These are phyloP conservation scores for Stenoptilia bipunctidactyla DNA, from an alignment of 2,888 invertebrate genomes.

Conservation along the genomic window DNA sequence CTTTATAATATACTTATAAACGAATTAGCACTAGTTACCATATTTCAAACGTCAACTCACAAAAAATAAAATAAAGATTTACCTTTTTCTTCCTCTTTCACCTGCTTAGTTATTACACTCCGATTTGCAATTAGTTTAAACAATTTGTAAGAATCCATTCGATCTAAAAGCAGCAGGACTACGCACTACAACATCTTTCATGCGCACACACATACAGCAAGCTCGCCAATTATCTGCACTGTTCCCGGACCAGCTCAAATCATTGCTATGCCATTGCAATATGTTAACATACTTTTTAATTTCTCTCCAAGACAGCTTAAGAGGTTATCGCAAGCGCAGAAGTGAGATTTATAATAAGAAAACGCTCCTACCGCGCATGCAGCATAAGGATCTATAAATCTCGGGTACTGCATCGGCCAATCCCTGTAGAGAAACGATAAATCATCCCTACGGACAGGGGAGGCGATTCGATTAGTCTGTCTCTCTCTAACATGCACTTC, in stretches of 20 bases:
- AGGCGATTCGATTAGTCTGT: constrained; percentile 46
- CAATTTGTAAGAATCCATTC: too few relatives aligned
- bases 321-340: constrained; percentile 60
- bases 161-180: too few relatives aligned
- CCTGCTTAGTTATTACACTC: too few relatives aligned
- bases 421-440: constrained; percentile 69
- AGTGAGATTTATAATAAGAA: constrained; percentile 70
- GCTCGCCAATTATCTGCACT: constrained; percentile 45
- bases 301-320: constrained; percentile 49
- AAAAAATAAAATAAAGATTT: too few relatives aligned
- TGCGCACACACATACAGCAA: constrained; percentile 39
- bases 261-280: constrained; percentile 38
- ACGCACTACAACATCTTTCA: constrained; percentile 22
- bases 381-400: constrained; percentile 66
- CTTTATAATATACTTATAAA: too few relatives aligned
- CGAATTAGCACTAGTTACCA: too few relatives aligned
- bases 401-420: constrained; percentile 67
- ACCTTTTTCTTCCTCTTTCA: too few relatives aligned
- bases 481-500: constrained; percentile 42
- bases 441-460: constrained; percentile 61
- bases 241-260: constrained; percentile 25
- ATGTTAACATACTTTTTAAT: constrained; percentile 68
- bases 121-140: too few relatives aligned
- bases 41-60: too few relatives aligned
- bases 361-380: constrained; percentile 69